These are phyloP conservation scores for Prostheceraeus crozeri DNA, from an alignment of 2,888 invertebrate species.

Conservation along the genomic window DNA sequence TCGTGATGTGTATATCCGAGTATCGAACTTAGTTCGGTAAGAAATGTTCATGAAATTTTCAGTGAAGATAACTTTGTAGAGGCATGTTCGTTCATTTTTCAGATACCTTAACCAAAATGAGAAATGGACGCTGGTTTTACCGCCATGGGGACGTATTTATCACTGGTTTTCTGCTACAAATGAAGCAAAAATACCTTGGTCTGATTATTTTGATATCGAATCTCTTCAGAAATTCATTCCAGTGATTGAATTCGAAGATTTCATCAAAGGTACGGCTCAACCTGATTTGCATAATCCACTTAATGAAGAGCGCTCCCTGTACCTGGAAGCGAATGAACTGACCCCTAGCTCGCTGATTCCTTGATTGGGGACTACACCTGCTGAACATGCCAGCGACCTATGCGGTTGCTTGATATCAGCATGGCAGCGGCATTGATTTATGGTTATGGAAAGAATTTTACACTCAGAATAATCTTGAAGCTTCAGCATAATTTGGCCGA, in stretches of 20 bases:
- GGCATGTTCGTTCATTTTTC: not conserved
- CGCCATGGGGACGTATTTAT: slow-evolving; percentile 80
- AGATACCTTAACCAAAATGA: slow-evolving; percentile 42
- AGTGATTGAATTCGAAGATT: slow-evolving; percentile 76
- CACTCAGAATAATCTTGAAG: too few species aligned
- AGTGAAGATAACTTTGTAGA: not conserved
- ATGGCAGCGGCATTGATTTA: too few species aligned
- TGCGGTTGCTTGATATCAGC: too few species aligned
- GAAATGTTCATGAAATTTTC: not conserved
- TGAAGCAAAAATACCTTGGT: slow-evolving; percentile 67
- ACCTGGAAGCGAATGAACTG: too few species aligned
- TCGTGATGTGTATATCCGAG: slow-evolving; percentile 85
- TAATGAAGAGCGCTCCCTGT: too few species aligned
- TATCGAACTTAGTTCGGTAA: slow-evolving; percentile 71
- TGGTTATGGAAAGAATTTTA: too few species aligned
- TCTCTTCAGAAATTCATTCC: slow-evolving; percentile 72
- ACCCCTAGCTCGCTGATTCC: too few species aligned
- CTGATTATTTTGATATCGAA: slow-evolving; percentile 72
- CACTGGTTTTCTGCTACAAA: slow-evolving; percentile 67
- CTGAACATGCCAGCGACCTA: too few species aligned
- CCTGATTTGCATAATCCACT: slow-evolving; percentile 22
- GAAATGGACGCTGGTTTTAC: slow-evolving; percentile 66
- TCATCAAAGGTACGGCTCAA: slow-evolving; percentile 65
- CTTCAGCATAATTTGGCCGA: too few species aligned
- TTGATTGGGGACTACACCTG: too few species aligned